phyloP scores from a whole-genome alignment of 2,113 vertebrate species.

The Rhabdomys dilectus region DNA sequence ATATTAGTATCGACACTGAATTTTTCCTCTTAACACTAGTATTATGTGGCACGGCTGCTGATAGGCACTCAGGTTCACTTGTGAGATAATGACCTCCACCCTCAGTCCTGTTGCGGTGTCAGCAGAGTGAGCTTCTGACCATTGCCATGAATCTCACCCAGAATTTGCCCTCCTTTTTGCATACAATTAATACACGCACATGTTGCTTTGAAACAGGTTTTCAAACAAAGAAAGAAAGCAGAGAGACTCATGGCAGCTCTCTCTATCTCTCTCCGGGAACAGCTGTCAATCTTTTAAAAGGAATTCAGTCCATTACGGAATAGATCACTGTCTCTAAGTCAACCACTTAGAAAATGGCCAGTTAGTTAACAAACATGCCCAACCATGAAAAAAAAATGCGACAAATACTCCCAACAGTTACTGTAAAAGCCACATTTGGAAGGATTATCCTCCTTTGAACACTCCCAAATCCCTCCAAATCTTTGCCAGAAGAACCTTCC shows the following conservation, averaged over 20 bases:
- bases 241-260: not conserved
- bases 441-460: not conserved
- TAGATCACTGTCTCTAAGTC: not conserved
- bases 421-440: not conserved
- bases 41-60: conserved; percentile 18
- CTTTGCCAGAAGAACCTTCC: not conserved
- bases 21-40: conserved; percentile 37
- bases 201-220: conserved; percentile 14
- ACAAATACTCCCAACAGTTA: not conserved
- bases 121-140: not conserved
- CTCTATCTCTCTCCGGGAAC: not conserved
- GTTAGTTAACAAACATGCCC: conserved; percentile 21
- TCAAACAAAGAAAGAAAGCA: not conserved
- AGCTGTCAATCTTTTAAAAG: not conserved
- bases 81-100: not conserved
- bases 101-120: not conserved
- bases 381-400: not conserved
- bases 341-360: conserved; percentile 13
- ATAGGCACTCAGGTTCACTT: conserved; percentile 1
- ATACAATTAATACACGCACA: not conserved
- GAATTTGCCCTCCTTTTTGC: not conserved
- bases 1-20: not conserved
- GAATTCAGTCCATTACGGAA: not conserved
- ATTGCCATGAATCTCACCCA: not conserved
- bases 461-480: not conserved